These are phyloP conservation scores for Hemistola chrysoprasaria DNA, from an alignment of 2,888 invertebrate species.

Conservation along the genomic window DNA sequence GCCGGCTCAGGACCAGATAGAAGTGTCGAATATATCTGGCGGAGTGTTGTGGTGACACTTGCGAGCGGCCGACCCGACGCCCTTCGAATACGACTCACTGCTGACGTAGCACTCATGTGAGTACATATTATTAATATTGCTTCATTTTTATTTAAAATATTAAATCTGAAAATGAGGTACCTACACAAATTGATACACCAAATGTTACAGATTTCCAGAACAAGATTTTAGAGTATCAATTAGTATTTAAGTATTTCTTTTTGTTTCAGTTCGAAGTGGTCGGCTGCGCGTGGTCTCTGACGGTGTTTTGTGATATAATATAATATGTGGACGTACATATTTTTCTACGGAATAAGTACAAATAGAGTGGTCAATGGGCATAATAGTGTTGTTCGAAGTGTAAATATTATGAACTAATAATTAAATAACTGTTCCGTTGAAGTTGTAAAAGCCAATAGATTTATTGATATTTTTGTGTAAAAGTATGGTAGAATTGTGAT, in stretches of 20 bases:
- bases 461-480: constrained; percentile 67
- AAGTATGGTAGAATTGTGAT: constrained; percentile 49
- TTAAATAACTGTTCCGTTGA: constrained; percentile 48
- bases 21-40: constrained; percentile 84
- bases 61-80: constrained; percentile 80
- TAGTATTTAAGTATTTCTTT: constrained; percentile 23
- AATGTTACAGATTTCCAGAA: too few species aligned
- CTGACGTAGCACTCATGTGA: constrained; percentile 79
- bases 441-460: constrained; percentile 44
- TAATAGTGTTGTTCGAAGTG: constrained; percentile 55
- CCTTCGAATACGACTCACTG: constrained; percentile 82
- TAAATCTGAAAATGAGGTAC: too few species aligned
- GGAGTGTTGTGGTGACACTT: constrained; percentile 88
- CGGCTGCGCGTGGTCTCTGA: constrained; percentile 60
- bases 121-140: constrained; percentile 36
- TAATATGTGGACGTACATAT: constrained; percentile 71
- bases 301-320: constrained; percentile 77
- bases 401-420: constrained; percentile 41
- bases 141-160: not conserved
- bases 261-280: constrained; percentile 72
- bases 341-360: constrained; percentile 80
- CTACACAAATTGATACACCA: not conserved
- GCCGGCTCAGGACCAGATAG: constrained; percentile 77
- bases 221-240: too few species aligned
- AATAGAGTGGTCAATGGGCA: constrained; percentile 58